A percentile compares a stretch with the other conserved stretches of the same genome.
phyloP scores from a whole-genome alignment of 2,888 invertebrate species.

The Timema cristinae region DNA sequence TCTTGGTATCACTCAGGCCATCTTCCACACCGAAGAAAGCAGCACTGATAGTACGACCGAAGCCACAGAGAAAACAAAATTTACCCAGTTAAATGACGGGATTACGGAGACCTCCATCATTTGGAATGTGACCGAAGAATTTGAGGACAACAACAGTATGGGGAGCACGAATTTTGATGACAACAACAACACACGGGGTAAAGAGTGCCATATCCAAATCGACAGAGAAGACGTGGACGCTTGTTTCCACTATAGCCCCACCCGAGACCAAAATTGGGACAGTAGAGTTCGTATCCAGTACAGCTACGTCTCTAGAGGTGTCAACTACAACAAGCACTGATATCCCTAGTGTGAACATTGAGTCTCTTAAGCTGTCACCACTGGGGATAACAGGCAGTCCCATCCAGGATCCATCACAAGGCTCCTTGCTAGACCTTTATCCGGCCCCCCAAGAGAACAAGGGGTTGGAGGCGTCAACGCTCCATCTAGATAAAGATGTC shows the following conservation, averaged over 20 bases:
- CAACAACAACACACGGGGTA: too few species aligned
- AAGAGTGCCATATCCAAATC: not conserved
- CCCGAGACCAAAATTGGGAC: not conserved
- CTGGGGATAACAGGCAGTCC: not conserved
- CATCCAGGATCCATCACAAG: constrained; percentile 29
- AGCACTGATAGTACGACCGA: constrained; percentile 5
- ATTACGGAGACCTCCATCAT: too few species aligned
- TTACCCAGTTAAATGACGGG: constrained; percentile 13
- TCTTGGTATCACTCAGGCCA: constrained; percentile 6
- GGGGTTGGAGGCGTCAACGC: constrained; percentile 73
- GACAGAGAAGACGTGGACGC: constrained; percentile 5
- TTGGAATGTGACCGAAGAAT: too few species aligned
- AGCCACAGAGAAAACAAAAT: not conserved
- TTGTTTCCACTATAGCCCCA: not conserved
- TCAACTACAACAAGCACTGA: not conserved
- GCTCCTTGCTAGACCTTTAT: constrained; percentile 46
- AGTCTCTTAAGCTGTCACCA: not conserved
- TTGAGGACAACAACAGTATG: too few species aligned
- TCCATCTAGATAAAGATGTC: constrained; percentile 67
- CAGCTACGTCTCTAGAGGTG: not conserved
- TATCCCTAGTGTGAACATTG: too few species aligned
- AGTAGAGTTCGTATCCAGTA: not conserved
- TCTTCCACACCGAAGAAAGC: constrained; percentile 3
- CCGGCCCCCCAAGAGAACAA: constrained; percentile 56
- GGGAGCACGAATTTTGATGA: too few species aligned